Conservation (phyloP, 2,888 invertebrate species). For the Leptogaster cylindrica region DNA sequence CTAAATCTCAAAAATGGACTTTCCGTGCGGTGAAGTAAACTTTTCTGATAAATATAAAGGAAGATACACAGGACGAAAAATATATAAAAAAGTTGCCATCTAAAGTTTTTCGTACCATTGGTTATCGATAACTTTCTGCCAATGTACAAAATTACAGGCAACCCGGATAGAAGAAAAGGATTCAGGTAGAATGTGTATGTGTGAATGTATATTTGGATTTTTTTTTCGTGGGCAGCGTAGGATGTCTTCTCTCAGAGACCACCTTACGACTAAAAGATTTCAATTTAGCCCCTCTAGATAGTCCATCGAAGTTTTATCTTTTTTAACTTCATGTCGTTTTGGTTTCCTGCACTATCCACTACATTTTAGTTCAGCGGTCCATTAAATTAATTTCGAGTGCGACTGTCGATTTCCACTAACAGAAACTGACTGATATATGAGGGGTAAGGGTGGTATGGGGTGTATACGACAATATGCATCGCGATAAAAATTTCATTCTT, state of each 20-base stretch:
- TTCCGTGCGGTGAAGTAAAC: slow-evolving; percentile 32
- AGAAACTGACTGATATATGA: slow-evolving; percentile 20
- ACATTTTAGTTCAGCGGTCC: slow-evolving; percentile 21
- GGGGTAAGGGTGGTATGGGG: not conserved
- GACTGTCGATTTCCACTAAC: slow-evolving; percentile 21
- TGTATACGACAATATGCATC: slow-evolving; percentile 9
- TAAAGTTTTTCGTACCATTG: slow-evolving; percentile 29
- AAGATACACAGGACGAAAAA: slow-evolving; percentile 29
- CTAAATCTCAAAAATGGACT: slow-evolving; percentile 34
- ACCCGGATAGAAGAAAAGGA: too few species aligned
- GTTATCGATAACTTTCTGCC: slow-evolving; percentile 24
- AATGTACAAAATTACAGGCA: too few species aligned
- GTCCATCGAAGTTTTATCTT: not conserved
- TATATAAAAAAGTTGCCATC: slow-evolving; percentile 33
- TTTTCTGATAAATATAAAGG: slow-evolving; percentile 33
- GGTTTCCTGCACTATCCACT: not conserved
- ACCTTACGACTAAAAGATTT: too few species aligned
- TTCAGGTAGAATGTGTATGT: too few species aligned
- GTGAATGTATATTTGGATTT: too few species aligned
- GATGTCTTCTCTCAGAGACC: too few species aligned
- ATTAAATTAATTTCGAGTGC: slow-evolving; percentile 33
- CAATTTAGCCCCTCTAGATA: slow-evolving; percentile 13
- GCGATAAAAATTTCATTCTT: not conserved
- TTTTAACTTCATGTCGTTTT: slow-evolving; percentile 2
- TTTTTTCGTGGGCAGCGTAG: too few species aligned